Evolutionary conservation across 2,888 invertebrate species (phyloP), one percentile per base, ranked within the genome.

Genomic region (Agriopis aurantiaria): DNA sequence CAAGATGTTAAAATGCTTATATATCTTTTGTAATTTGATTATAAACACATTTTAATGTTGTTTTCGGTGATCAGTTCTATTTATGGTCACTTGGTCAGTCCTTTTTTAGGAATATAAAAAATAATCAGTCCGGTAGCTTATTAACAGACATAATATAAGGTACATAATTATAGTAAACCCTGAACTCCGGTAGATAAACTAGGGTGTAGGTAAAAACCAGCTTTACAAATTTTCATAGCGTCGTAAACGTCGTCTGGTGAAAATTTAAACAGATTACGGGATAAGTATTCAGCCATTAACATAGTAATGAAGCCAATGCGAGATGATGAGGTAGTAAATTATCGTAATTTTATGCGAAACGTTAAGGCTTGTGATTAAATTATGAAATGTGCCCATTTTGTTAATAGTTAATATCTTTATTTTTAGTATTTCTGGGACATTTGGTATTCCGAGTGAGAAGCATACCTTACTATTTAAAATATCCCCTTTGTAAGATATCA

Each of bases 171-270:
- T 33, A 5, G 5, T 33, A 33, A 33, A 41, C 23, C 41, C 45
- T 53, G 33, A 23, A 41, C 17, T 61, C 6, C n/a, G 12, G 45
- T 33, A 53, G 45, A 46, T 53, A 62, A 53, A 33, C 45, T 53
- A 55, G 45, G 57, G 41, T 23, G 52, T 77, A 77, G 82, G 59
- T 61, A 70, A 65, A 82, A 84, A 85, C 79, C 78, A 78, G 76
- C 77, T 73, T 72, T 53, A 75, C 79, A 75, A 83, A 84, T 82
- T 79, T 80, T 81, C 75, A 83, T 82, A 76, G 75, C 76, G 68
- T 78, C 75, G 82, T 85, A 84, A 85, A 85, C 70, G 85, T 84
- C 85, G 69, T 71, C 73, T 72, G 78, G 84, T 83, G 82, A 87
- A 85, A 84, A 88, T 86, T 87, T 87, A 88, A 84, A 80, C 80